These are phyloP conservation scores for Periphyllus acericola DNA, from an alignment of 2,888 invertebrate genomes.

Conservation along the genomic window DNA sequence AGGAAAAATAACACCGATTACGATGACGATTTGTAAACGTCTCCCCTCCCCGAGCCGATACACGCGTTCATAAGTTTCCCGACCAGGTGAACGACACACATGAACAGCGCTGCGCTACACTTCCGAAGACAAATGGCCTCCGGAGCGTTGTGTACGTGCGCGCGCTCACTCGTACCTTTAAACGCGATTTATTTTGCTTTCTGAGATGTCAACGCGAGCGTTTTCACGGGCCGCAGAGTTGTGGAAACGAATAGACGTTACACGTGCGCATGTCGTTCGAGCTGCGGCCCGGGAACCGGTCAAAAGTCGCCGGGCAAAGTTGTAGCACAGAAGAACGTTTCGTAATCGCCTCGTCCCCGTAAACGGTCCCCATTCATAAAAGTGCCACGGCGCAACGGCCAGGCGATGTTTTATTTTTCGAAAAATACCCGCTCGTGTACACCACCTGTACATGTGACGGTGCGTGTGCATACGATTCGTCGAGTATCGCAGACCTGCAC, in stretches of 20 bases:
- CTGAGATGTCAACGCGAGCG: constrained; percentile 5
- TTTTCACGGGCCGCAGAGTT: too few relatives aligned
- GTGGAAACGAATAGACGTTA: background rate
- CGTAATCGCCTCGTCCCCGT: background rate
- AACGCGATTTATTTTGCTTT: constrained; percentile 45
- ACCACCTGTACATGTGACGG: background rate
- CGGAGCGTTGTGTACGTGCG: constrained; percentile 3
- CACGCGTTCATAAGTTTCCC: background rate
- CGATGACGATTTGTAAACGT: constrained; percentile 49
- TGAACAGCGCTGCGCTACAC: background rate
- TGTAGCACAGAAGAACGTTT: background rate
- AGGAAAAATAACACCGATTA: constrained; percentile 24
- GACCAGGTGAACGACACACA: constrained; percentile 27
- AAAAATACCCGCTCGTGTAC: background rate
- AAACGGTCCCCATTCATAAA: constrained; percentile 16
- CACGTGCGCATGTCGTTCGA: background rate
- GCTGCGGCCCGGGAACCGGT: constrained; percentile 13
- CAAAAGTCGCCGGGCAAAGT: background rate
- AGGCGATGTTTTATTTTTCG: constrained; percentile 1
- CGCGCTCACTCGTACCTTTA: background rate
- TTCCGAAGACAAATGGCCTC: constrained; percentile 36
- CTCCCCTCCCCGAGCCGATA: background rate
- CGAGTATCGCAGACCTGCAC: background rate
- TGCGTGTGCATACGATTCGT: background rate
- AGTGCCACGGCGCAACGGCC: background rate